A percentile compares a stretch with the other conserved stretches of the same genome.
phyloP scores from a whole-genome alignment of 2,888 invertebrate species.

The Pyrgus malvae region DNA sequence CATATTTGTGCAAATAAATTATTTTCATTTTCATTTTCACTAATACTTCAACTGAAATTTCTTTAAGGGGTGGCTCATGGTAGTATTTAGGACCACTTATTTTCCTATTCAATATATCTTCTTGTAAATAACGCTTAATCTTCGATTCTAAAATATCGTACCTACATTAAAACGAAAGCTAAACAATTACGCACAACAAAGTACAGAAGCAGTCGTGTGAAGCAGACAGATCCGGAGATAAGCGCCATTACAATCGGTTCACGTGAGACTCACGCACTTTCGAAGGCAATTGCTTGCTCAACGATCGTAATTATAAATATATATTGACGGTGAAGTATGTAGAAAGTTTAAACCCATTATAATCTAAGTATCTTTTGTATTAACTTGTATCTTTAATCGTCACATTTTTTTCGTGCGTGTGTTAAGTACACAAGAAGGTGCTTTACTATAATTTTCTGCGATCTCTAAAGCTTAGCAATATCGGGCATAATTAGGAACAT shows the following conservation, averaged over 20 bases:
- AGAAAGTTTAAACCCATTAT: conserved; percentile 9
- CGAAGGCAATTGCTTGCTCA: conserved; percentile 37
- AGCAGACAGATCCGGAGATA: conserved; percentile 33
- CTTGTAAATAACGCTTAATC: neutral
- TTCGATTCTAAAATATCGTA: neutral
- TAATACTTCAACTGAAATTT: neutral
- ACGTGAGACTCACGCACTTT: conserved; percentile 38
- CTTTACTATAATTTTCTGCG: too few species aligned
- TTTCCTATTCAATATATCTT: neutral
- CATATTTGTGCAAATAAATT: too few species aligned
- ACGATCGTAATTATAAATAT: conserved; percentile 23
- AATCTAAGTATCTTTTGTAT: neutral
- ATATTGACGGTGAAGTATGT: conserved; percentile 17
- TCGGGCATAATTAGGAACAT: too few species aligned
- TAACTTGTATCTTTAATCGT: too few species aligned
- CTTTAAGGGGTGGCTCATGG: neutral
- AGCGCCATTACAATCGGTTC: conserved; percentile 36
- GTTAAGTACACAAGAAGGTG: too few species aligned
- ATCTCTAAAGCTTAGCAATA: too few species aligned
- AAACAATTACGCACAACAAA: conserved; percentile 34
- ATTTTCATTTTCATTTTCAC: too few species aligned
- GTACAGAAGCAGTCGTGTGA: conserved; percentile 34
- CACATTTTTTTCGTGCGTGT: too few species aligned
- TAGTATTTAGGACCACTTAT: neutral
- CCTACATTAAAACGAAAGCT: conserved; percentile 22